phyloP scores from a whole-genome alignment of 2,113 vertebrate species.

The Scomber scombrus region DNA sequence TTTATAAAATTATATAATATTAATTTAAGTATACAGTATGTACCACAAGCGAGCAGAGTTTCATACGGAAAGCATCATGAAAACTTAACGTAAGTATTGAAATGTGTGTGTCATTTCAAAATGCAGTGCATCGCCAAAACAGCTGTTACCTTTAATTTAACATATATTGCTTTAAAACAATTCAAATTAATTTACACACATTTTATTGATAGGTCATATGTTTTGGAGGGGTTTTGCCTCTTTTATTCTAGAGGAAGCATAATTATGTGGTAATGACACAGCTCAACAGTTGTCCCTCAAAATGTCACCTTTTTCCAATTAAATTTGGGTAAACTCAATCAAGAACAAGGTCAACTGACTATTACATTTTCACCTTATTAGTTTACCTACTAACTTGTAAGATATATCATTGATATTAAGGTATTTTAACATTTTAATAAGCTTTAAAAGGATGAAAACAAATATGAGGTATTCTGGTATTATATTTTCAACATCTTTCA shows the following conservation, averaged over 20 bases:
- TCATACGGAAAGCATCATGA: conserved; percentile 54
- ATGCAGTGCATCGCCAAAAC: conserved; percentile 6
- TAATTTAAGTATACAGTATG: conserved; percentile 80
- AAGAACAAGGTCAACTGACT: conserved; percentile 12
- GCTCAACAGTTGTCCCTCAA: not conserved
- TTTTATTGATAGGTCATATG: not conserved
- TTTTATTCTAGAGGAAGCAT: not conserved
- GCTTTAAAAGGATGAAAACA: conserved; percentile 48
- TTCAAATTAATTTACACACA: conserved; percentile 12
- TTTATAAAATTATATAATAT: conserved; percentile 73
- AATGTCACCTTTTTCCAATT: conserved; percentile 18
- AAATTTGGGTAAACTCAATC: conserved; percentile 10
- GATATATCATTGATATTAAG: conserved; percentile 42
- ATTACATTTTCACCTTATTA: conserved; percentile 37
- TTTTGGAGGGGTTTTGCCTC: not conserved
- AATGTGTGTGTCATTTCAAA: conserved; percentile 23
- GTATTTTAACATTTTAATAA: conserved; percentile 36
- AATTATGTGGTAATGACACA: not conserved
- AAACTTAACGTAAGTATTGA: conserved; percentile 36
- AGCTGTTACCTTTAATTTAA: conserved; percentile 5
- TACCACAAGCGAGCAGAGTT: conserved; percentile 82
- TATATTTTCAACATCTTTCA: conserved; percentile 49
- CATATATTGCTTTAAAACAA: not conserved
- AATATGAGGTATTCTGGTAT: conserved; percentile 74
- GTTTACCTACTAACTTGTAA: conserved; percentile 23